Base-by-base conservation (phyloP, 2,888 invertebrate genomes). In the Mylabris sibirica region DNA sequence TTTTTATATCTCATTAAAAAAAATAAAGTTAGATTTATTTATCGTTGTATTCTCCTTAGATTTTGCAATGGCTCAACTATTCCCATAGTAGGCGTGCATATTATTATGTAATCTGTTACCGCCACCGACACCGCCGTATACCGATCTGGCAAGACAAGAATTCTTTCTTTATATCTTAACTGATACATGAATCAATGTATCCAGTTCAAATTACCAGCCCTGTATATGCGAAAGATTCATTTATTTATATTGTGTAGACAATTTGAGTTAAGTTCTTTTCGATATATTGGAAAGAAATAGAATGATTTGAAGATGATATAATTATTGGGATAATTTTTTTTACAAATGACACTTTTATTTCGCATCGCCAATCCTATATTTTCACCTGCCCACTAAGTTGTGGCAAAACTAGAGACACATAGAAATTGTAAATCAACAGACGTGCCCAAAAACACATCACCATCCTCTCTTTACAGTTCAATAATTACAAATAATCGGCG, bases 31-130 rank as follows among this genome's bases (percentile, higher is more conserved):
- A 17, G 12, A 60, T 60, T 61, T 3, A 30, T 30, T 30, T 30
- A 30, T 30, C 30, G 59, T 59, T 0, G 68, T 62, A 60, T 65
- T 68, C 59, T 60, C 30, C 53, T 60, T 53, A 24, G 59, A 64
- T 66, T 69, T 69, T 69, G 69, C 69, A 69, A 69, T 35, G 63
- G 63, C 35, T 64, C 26, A 69, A 44, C 66, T 63, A 69, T 69
- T 69, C 69, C 61, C 66, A 69, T 69, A 64, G 69, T 68, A 61
- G 69, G 69, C 69, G 69, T 69, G 69, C 69, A 66, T 66, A 66
- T 38, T 63, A 66, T 69, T 69, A 69, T 69, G 69, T 66, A 69
- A 69, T 63, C 60, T 12, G 12, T 35, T 20, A n/a, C 20, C 49
- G 20, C 9, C 22, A 4, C 53, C 24, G 24, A 22, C 22, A 22